Evolutionary conservation across 2,888 invertebrate genomes (phyloP).

Genomic region (Pyralis farinalis): DNA sequence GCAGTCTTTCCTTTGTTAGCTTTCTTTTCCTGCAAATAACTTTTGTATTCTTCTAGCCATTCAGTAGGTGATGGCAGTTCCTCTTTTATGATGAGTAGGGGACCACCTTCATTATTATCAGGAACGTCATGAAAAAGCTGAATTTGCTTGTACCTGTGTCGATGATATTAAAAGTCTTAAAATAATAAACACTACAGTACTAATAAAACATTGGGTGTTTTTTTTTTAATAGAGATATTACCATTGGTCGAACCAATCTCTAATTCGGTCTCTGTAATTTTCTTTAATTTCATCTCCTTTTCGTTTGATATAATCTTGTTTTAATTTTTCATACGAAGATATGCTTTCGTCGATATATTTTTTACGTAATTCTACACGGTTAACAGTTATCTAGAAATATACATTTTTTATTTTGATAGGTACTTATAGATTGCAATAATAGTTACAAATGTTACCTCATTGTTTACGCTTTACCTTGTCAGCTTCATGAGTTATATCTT

Average conservation of each 20-base stretch:
- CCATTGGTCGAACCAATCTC: conserved; percentile 60
- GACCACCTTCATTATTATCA: conserved; percentile 38
- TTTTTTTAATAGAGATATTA: no score
- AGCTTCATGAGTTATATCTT: conserved; percentile 17
- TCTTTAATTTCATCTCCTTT: conserved; percentile 37
- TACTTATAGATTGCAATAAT: no score
- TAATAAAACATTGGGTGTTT: no score
- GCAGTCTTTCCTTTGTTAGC: conserved; percentile 41
- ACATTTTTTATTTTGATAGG: background rate
- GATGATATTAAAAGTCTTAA: background rate
- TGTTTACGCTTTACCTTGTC: conserved; percentile 32
- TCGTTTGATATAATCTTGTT: conserved; percentile 29
- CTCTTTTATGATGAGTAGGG: conserved; percentile 41
- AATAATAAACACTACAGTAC: no score
- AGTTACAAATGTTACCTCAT: no score
- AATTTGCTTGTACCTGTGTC: conserved; percentile 46
- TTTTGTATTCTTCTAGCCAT: conserved; percentile 49
- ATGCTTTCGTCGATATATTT: conserved; percentile 35
- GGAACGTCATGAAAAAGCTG: conserved; percentile 54
- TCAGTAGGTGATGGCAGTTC: conserved; percentile 45
- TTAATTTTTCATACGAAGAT: conserved; percentile 26
- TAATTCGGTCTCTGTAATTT: conserved; percentile 45
- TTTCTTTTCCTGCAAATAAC: conserved; percentile 32
- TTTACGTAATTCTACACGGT: conserved; percentile 16
- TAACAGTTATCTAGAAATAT: conserved; percentile 19